A percentile compares a stretch with the other conserved stretches of the same genome.
These are phyloP conservation scores for Silurus glanis DNA, from an alignment of 2,113 vertebrate genomes.

Conservation along the genomic window DNA sequence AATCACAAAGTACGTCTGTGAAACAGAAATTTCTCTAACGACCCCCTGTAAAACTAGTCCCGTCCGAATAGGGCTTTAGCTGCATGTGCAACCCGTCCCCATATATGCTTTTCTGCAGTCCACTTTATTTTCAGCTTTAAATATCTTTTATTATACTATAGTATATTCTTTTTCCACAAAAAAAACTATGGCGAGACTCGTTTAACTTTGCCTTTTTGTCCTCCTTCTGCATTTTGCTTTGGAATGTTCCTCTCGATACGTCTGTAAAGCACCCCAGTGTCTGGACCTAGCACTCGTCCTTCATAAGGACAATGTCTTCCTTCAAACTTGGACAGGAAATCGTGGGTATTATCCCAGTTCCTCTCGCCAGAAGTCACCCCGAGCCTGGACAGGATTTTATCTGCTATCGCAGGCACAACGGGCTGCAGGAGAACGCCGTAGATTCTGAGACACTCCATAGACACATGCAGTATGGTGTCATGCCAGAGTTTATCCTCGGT, in stretches of 20 bases:
- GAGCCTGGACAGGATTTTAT: constrained; percentile 82
- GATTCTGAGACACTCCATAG: constrained; percentile 85
- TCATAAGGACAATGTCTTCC: constrained; percentile 79
- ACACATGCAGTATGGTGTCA: constrained; percentile 83
- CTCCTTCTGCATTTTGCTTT: constrained; percentile 8
- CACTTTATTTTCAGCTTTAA: not conserved
- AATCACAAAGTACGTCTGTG: too few relatives aligned
- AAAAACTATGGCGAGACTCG: not conserved
- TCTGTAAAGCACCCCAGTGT: constrained; percentile 83
- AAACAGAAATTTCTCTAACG: too few relatives aligned
- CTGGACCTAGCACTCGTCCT: constrained; percentile 80
- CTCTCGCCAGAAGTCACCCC: constrained; percentile 76
- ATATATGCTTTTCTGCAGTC: not conserved
- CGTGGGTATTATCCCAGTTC: constrained; percentile 62
- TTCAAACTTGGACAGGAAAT: constrained; percentile 74
- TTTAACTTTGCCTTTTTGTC: not conserved
- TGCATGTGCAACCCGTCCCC: not conserved
- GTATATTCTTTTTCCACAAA: not conserved
- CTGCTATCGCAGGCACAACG: constrained; percentile 75
- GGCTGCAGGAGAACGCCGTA: constrained; percentile 90
- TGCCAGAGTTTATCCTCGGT: constrained; percentile 75
- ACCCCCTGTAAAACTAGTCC: too few relatives aligned
- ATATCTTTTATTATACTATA: not conserved
- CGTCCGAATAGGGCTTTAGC: too few relatives aligned
- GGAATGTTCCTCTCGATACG: constrained; percentile 71